Evolutionary conservation across 1,140 invertebrate genomes (phyloP).

Genomic region (Diorhabda sublineata): DNA sequence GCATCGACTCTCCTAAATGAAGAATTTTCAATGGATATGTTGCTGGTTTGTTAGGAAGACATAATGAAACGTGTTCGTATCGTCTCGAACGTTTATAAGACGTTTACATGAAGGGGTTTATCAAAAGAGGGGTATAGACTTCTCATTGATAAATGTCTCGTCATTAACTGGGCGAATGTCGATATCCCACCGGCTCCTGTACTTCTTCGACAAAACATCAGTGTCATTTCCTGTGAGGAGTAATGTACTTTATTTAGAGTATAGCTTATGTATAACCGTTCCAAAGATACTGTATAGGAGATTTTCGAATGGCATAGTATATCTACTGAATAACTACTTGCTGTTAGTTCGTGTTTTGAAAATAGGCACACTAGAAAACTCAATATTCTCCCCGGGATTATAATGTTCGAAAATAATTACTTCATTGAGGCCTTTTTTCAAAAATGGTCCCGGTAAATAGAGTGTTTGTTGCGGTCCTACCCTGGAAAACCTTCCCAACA

Average conservation of each 20-base stretch:
- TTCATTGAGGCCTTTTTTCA: constrained; percentile 51
- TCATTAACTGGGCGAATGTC: neutral
- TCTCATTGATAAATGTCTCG: neutral
- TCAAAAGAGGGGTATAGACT: too few relatives aligned
- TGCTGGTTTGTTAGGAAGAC: too few relatives aligned
- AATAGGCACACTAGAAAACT: constrained; percentile 3
- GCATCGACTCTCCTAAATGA: too few relatives aligned
- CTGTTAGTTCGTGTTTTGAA: constrained; percentile 5
- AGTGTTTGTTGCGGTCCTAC: constrained; percentile 57
- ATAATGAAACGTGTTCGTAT: too few relatives aligned
- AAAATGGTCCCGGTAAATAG: constrained; percentile 56
- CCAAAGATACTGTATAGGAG: neutral
- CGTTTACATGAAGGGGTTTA: too few relatives aligned
- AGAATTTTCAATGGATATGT: too few relatives aligned
- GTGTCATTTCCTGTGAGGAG: too few relatives aligned
- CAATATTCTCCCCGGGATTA: constrained; percentile 9
- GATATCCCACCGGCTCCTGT: neutral
- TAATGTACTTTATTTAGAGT: too few relatives aligned
- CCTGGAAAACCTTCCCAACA: constrained; percentile 56
- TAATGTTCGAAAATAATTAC: constrained; percentile 45
- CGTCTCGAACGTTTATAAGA: too few relatives aligned
- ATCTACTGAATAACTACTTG: neutral
- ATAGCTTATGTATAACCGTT: neutral
- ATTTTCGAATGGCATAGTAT: neutral
- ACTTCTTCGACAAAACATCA: neutral